A percentile compares a stretch with the other conserved stretches of the same genome.
These are phyloP conservation scores for Drosophila varians DNA, from an alignment of 1,140 invertebrate species.

Conservation along the genomic window DNA sequence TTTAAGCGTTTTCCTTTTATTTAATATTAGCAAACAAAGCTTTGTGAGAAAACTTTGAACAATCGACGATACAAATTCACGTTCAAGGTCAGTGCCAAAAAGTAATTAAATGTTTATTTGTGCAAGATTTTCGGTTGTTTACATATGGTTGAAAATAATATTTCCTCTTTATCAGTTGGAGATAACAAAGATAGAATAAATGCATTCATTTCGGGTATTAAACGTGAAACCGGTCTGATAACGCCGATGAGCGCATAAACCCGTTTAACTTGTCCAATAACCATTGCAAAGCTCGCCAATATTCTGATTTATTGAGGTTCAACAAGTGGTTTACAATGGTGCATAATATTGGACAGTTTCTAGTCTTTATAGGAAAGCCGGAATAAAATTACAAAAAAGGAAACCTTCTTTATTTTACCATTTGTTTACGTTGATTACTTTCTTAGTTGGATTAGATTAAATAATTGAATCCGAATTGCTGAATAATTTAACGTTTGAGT, in stretches of 20 bases:
- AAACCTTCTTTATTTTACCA: background rate
- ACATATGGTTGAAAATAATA: slow-evolving; percentile 6
- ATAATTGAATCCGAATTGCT: background rate
- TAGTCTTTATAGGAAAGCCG: background rate
- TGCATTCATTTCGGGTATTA: slow-evolving; percentile 25
- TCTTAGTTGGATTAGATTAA: too few relatives aligned
- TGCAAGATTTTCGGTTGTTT: slow-evolving; percentile 36
- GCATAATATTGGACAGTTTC: background rate
- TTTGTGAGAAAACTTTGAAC: slow-evolving; percentile 9
- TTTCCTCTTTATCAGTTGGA: slow-evolving; percentile 40
- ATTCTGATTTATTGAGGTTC: slow-evolving; percentile 39
- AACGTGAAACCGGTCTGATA: slow-evolving; percentile 50
- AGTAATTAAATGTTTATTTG: slow-evolving; percentile 13
- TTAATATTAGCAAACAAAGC: slow-evolving; percentile 2
- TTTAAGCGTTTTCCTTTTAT: slow-evolving; percentile 32
- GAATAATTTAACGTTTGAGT: background rate
- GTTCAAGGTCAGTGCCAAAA: slow-evolving; percentile 62
- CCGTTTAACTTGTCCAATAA: slow-evolving; percentile 56
- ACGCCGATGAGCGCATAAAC: slow-evolving; percentile 49
- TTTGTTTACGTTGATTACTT: too few relatives aligned
- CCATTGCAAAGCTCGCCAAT: slow-evolving; percentile 44
- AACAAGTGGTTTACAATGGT: slow-evolving; percentile 13
- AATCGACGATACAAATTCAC: slow-evolving; percentile 39
- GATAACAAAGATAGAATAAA: slow-evolving; percentile 26
- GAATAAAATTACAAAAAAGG: background rate